Conservation (phyloP, 1,140 invertebrate genomes). For the Drosophila tristis region DNA sequence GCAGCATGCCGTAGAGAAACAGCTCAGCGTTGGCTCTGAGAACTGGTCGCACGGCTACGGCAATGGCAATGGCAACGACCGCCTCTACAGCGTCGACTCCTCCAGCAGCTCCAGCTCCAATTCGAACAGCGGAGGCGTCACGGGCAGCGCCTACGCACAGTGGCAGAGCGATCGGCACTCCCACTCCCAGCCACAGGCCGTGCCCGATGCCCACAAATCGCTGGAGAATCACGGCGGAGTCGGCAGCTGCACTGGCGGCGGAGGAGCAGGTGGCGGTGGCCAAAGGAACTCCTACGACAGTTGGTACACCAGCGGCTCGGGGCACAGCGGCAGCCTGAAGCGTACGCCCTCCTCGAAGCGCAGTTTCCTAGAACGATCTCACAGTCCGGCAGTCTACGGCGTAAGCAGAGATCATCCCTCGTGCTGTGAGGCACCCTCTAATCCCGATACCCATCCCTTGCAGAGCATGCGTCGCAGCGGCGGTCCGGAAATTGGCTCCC, state of each 20-base stretch:
- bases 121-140: conserved; percentile 65
- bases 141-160: conserved; percentile 69
- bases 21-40: conserved; percentile 68
- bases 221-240: conserved; percentile 58
- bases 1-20: conserved; percentile 83
- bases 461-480: conserved; percentile 76
- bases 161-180: conserved; percentile 71
- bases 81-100: conserved; percentile 71
- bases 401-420: conserved; percentile 52
- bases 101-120: conserved; percentile 77
- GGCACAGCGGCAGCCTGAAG: conserved; percentile 67
- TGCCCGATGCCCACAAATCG: conserved; percentile 75
- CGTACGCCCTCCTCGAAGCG: conserved; percentile 80
- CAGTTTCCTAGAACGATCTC: conserved; percentile 75
- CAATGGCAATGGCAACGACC: conserved; percentile 48
- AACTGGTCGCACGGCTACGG: conserved; percentile 68
- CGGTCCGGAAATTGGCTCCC: conserved; percentile 65
- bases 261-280: conserved; percentile 12
- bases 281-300: conserved; percentile 65
- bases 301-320: conserved; percentile 43
- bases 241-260: neutral
- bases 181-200: conserved; percentile 76
- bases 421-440: neutral
- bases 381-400: conserved; percentile 78
- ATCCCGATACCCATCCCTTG: conserved; percentile 18